phyloP scores from a whole-genome alignment of 2,888 invertebrate genomes.

The Nymphalis polychloros region DNA sequence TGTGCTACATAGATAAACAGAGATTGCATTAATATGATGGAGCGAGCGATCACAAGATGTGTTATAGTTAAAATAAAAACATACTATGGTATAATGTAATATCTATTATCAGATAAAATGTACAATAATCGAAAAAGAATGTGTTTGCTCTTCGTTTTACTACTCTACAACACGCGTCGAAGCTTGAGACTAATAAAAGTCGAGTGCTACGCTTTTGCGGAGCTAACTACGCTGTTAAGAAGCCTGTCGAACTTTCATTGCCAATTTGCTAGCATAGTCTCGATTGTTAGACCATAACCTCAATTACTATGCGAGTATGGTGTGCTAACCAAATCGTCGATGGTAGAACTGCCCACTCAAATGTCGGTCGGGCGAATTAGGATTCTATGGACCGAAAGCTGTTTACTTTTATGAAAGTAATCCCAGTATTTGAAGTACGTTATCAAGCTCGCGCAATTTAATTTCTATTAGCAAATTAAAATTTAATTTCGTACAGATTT shows the following conservation, averaged over 20 bases:
- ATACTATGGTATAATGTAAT: no score
- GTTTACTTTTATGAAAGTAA: slow-evolving; percentile 29
- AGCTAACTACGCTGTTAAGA: slow-evolving; percentile 45
- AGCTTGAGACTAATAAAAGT: slow-evolving; percentile 32
- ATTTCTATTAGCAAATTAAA: not conserved
- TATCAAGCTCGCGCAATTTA: slow-evolving; percentile 13
- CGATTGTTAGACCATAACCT: slow-evolving; percentile 23
- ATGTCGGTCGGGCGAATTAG: slow-evolving; percentile 16
- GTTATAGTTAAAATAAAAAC: no score
- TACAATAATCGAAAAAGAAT: no score
- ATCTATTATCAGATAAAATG: no score
- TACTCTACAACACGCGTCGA: slow-evolving; percentile 7
- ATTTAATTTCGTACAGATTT: not conserved
- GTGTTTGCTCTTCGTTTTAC: not conserved
- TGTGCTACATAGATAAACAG: no score
- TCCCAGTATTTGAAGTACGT: slow-evolving; percentile 13
- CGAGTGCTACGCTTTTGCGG: slow-evolving; percentile 43
- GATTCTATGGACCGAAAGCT: slow-evolving; percentile 19
- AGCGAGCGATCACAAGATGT: no score
- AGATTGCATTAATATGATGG: no score
- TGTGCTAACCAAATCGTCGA: slow-evolving; percentile 27
- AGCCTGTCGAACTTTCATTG: slow-evolving; percentile 43
- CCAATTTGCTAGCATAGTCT: slow-evolving; percentile 26
- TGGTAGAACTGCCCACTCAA: slow-evolving; percentile 21
- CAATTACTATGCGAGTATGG: slow-evolving; percentile 28